A percentile compares a stretch with the other conserved stretches of the same genome.
These are phyloP conservation scores for Drosophila eohydei DNA, from an alignment of 2,888 invertebrate species.

Conservation along the genomic window DNA sequence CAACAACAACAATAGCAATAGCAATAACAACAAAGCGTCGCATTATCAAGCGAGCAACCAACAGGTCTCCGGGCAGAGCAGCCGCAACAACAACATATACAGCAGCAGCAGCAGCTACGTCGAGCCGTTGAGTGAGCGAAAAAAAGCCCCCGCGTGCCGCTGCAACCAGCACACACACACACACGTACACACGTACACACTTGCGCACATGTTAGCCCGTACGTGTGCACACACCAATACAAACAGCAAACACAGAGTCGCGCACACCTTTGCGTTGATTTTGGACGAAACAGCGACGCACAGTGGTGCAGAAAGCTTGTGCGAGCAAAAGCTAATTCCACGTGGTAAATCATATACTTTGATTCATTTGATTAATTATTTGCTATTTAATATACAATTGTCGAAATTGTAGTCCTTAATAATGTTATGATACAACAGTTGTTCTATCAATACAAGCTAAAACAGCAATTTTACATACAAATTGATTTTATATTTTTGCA, in stretches of 20 bases:
- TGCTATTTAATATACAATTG: background rate
- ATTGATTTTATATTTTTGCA: background rate
- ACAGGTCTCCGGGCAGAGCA: conserved; percentile 70
- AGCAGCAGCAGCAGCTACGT: conserved; percentile 43
- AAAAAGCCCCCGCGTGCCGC: conserved; percentile 77
- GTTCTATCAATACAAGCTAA: background rate
- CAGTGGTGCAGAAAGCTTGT: conserved; percentile 37
- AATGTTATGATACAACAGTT: background rate
- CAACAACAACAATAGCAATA: conserved; percentile 43
- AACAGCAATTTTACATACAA: background rate
- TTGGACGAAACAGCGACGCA: conserved; percentile 69
- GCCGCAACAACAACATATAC: conserved; percentile 44
- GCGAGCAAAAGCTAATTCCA: conserved; percentile 31
- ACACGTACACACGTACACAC: conserved; percentile 1
- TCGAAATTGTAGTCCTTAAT: background rate
- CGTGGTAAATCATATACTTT: conserved; percentile 28
- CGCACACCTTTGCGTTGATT: conserved; percentile 81
- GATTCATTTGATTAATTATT: background rate
- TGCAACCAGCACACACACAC: conserved; percentile 56
- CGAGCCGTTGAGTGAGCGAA: conserved; percentile 62
- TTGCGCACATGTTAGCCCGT: conserved; percentile 13
- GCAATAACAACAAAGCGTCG: conserved; percentile 64
- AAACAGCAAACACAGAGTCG: conserved; percentile 63
- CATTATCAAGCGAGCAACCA: conserved; percentile 80
- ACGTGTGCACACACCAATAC: conserved; percentile 33